These are phyloP conservation scores for Dryobotodes eremita DNA, from an alignment of 2,888 invertebrate genomes.

Conservation along the genomic window DNA sequence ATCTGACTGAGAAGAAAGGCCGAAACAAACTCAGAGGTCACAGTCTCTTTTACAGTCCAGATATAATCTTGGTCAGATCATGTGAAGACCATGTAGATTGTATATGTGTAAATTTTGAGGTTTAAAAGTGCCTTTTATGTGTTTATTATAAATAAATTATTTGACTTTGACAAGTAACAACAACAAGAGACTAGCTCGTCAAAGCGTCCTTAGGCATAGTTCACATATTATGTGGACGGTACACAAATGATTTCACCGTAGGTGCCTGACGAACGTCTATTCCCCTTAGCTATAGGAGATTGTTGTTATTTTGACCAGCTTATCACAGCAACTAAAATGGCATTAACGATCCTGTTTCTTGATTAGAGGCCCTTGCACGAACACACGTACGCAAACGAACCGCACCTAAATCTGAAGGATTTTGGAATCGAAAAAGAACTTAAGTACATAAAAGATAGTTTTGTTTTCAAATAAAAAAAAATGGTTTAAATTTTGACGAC, in stretches of 20 bases:
- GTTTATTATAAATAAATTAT: too few relatives aligned
- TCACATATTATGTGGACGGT: background rate
- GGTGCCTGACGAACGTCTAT: background rate
- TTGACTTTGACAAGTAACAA: background rate
- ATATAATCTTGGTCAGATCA: too few relatives aligned
- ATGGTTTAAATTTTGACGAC: too few relatives aligned
- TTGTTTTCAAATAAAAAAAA: background rate
- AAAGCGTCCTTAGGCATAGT: background rate
- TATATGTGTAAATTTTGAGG: too few relatives aligned
- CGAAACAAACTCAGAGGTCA: too few relatives aligned
- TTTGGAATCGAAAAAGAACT: background rate
- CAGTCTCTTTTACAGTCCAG: too few relatives aligned
- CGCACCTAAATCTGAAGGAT: background rate
- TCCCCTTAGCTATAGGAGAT: too few relatives aligned
- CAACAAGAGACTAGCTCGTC: background rate
- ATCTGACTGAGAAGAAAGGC: too few relatives aligned
- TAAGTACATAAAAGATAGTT: background rate
- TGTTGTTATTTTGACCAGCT: background rate
- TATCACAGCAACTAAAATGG: background rate
- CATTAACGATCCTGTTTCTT: background rate
- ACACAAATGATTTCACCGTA: constrained; percentile 10
- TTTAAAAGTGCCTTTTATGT: too few relatives aligned
- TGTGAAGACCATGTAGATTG: too few relatives aligned
- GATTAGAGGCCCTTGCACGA: background rate
- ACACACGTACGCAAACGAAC: background rate